Percentiles rank a stretch among this genome's conserved stretches.
These are phyloP conservation scores for Scomber colias DNA, from an alignment of 2,113 vertebrate genomes.

Conservation along the genomic window DNA sequence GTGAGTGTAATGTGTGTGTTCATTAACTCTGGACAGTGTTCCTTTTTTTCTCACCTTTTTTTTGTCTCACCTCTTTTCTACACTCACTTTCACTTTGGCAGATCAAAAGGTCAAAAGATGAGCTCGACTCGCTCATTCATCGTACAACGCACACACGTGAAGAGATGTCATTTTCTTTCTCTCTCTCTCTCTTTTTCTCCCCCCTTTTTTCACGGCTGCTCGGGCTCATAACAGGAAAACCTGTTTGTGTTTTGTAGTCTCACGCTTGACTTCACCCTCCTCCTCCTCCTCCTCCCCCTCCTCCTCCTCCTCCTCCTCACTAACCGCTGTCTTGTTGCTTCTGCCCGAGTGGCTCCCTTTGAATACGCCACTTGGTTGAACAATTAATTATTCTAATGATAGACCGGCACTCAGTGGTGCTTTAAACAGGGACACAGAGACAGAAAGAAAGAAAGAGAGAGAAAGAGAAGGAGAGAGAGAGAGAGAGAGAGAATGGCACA, in stretches of 20 bases:
- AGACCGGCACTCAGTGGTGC: slow-evolving; percentile 75
- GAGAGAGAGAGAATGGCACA: slow-evolving; percentile 31
- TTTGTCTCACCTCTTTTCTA: background rate
- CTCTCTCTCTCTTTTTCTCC: background rate
- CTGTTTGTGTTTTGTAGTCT: slow-evolving; percentile 75
- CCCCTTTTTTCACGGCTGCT: slow-evolving; percentile 60
- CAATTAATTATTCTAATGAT: slow-evolving; percentile 86
- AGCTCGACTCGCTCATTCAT: slow-evolving; percentile 55
- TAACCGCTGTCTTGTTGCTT: slow-evolving; percentile 81
- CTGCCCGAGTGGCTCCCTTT: slow-evolving; percentile 78
- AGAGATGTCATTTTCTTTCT: slow-evolving; percentile 24
- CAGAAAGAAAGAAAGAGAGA: slow-evolving; percentile 15
- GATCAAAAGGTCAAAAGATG: slow-evolving; percentile 54
- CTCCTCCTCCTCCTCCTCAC: slow-evolving; percentile 55
- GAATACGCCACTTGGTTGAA: slow-evolving; percentile 83
- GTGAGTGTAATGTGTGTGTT: no score
- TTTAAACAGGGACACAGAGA: slow-evolving; percentile 64
- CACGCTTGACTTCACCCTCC: slow-evolving; percentile 71
- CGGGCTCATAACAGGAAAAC: slow-evolving; percentile 64
- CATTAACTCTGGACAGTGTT: background rate
- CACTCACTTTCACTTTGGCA: slow-evolving; percentile 4
- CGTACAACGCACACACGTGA: background rate
- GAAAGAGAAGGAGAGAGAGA: slow-evolving; percentile 9
- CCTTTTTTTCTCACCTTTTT: background rate
- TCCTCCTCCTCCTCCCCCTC: slow-evolving; percentile 44